Evolutionary conservation across 2,113 vertebrate genomes (phyloP).

Genomic region (Chloropsis cyanopogon): DNA sequence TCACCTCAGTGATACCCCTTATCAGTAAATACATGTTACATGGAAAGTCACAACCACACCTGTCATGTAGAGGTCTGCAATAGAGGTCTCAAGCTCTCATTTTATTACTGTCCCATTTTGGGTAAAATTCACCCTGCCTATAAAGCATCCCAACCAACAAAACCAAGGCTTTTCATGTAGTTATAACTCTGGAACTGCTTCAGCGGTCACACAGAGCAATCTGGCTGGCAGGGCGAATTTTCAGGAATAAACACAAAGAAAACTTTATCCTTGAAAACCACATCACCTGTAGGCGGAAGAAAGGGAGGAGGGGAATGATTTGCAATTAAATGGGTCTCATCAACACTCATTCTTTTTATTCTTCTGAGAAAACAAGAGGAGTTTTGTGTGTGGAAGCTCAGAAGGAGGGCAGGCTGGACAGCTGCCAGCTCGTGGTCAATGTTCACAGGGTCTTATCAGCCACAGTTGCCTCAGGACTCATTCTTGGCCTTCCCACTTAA

Average conservation of each 20-base stretch:
- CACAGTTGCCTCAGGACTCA: background rate
- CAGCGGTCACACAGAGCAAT: background rate
- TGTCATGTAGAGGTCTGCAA: background rate
- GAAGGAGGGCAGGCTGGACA: background rate
- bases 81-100: background rate
- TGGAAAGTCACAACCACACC: background rate
- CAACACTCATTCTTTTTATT: background rate
- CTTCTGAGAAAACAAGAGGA: conserved; percentile 10
- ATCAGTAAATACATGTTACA: rapidly evolving
- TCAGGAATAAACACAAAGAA: background rate
- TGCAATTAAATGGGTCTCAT: conserved; percentile 21
- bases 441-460: background rate
- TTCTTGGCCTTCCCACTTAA: background rate
- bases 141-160: background rate
- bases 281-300: background rate
- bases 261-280: background rate
- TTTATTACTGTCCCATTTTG: background rate
- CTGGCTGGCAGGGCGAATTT: background rate
- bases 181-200: background rate
- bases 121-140: background rate
- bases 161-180: background rate
- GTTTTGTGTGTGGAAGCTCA: conserved; percentile 1
- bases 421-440: background rate
- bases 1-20: background rate
- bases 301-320: background rate